phyloP scores from a whole-genome alignment of 2,888 invertebrate species.

The Xanthia icteritia region DNA sequence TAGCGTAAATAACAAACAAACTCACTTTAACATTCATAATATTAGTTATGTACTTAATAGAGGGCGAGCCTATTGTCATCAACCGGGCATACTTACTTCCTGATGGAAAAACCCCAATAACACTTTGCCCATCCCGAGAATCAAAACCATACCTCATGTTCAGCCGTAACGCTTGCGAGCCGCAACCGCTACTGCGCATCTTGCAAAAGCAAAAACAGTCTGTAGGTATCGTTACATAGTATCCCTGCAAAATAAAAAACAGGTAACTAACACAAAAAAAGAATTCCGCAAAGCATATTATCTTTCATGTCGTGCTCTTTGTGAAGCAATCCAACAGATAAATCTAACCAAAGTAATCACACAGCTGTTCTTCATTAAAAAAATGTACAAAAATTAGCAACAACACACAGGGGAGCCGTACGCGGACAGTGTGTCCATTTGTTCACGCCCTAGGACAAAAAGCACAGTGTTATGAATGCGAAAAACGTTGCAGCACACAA shows the following conservation, averaged over 20 bases:
- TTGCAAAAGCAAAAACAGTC: neutral
- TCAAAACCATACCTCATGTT: no score
- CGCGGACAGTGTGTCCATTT: slow-evolving; percentile 78
- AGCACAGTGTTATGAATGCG: slow-evolving; percentile 79
- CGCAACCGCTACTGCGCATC: neutral
- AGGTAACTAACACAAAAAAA: neutral
- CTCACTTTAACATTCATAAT: no score
- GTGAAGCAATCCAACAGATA: neutral
- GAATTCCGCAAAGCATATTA: neutral
- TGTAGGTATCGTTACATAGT: neutral
- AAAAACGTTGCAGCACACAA: slow-evolving; percentile 75
- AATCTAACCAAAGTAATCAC: slow-evolving; percentile 13
- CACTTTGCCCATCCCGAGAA: no score
- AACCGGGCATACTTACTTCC: no score
- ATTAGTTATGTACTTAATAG: no score
- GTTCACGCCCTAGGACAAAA: slow-evolving; percentile 79
- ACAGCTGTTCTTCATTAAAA: slow-evolving; percentile 34
- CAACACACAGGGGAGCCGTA: slow-evolving; percentile 70
- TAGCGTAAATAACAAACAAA: no score
- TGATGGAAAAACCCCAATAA: no score
- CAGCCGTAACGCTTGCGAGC: no score
- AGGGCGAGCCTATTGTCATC: no score
- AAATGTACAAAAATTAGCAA: slow-evolving; percentile 64
- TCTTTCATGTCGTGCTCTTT: neutral
- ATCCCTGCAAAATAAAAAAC: neutral